Evolutionary conservation across 2,113 vertebrate genomes (phyloP).

Genomic region (Ophiodon elongatus): DNA sequence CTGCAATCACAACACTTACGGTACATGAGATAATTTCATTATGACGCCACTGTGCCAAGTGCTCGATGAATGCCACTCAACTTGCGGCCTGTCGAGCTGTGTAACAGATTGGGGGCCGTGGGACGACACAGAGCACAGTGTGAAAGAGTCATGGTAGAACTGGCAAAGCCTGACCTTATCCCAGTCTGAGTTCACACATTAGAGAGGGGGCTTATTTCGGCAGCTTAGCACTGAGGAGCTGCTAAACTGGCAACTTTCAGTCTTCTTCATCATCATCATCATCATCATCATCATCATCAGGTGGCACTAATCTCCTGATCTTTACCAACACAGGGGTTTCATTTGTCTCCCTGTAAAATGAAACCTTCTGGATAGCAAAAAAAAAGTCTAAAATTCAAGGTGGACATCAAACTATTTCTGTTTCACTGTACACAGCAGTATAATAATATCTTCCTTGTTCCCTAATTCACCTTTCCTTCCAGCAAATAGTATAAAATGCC

Average conservation of each 20-base stretch:
- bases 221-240: constrained; percentile 34
- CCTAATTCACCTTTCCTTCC: background rate
- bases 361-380: background rate
- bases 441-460: background rate
- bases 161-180: constrained; percentile 57
- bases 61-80: constrained; percentile 55
- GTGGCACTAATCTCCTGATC: constrained; percentile 13
- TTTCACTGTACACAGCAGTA: background rate
- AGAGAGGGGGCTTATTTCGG: constrained; percentile 47
- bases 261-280: constrained; percentile 36
- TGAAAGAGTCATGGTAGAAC: constrained; percentile 52
- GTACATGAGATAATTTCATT: constrained; percentile 58
- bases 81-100: constrained; percentile 60
- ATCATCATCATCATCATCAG: too few species aligned
- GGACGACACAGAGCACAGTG: constrained; percentile 46
- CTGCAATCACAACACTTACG: constrained; percentile 19
- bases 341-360: background rate
- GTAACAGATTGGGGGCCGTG: constrained; percentile 69
- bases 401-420: background rate
- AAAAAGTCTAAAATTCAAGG: background rate
- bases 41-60: constrained; percentile 48
- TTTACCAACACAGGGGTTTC: constrained; percentile 8
- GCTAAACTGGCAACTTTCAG: constrained; percentile 48
- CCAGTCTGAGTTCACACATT: constrained; percentile 45
- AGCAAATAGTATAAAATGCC: background rate